These are phyloP conservation scores for Carcharodon carcharias DNA, from an alignment of 2,797 vertebrate genomes.

Conservation along the genomic window DNA sequence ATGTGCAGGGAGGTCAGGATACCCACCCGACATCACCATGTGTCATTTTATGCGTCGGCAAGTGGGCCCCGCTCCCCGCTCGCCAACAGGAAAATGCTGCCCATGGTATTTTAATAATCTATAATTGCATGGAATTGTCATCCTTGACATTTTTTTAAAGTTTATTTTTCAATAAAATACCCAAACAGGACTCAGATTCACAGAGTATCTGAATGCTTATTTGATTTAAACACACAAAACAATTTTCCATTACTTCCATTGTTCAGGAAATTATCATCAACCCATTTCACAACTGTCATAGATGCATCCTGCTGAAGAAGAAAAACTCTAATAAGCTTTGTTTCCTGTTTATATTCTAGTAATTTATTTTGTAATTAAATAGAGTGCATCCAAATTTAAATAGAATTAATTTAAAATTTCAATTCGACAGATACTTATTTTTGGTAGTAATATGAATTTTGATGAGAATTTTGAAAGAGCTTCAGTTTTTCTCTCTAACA, in stretches of 20 bases:
- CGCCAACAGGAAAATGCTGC: too few species aligned
- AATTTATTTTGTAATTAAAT: background rate
- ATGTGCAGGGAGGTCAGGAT: too few species aligned
- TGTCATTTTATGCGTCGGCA: too few species aligned
- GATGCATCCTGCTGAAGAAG: too few species aligned
- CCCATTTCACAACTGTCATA: background rate
- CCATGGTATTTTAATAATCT: too few species aligned
- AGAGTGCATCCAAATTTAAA: background rate
- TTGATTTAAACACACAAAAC: background rate
- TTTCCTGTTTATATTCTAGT: background rate
- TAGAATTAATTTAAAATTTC: background rate
- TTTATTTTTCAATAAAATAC: background rate
- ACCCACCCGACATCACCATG: too few species aligned
- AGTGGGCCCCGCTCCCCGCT: too few species aligned
- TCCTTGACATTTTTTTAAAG: too few species aligned
- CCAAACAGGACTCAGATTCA: background rate
- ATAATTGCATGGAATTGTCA: background rate
- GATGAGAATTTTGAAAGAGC: background rate
- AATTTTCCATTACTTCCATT: background rate
- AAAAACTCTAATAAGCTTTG: background rate
- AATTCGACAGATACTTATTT: background rate
- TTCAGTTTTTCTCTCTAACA: background rate
- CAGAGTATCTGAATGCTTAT: background rate
- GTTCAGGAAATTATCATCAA: background rate
- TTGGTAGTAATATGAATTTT: background rate